A percentile compares a stretch with the other conserved stretches of the same genome.
phyloP scores from a whole-genome alignment of 2,888 invertebrate genomes.

The Temnothorax unifasciatus region DNA sequence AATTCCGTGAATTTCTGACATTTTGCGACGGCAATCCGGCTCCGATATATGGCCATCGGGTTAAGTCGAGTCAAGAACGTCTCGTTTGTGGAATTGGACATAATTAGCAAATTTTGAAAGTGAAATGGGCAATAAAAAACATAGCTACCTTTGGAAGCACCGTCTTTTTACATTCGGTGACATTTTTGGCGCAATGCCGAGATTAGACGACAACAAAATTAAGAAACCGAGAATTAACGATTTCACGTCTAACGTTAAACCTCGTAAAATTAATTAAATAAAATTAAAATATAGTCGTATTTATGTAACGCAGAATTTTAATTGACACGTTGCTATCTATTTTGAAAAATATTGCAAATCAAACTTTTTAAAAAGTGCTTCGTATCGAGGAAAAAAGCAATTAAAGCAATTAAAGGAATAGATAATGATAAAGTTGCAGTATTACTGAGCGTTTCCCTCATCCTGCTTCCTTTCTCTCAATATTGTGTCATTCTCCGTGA shows the following conservation, averaged over 20 bases:
- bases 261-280: slow-evolving; percentile 2
- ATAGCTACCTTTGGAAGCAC: not conserved
- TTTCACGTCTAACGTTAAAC: not conserved
- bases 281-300: not conserved
- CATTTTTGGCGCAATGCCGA: not conserved
- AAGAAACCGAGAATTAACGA: not conserved
- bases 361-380: not conserved
- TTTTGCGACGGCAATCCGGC: slow-evolving; percentile 13
- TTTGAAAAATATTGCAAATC: not conserved
- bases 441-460: slow-evolving; percentile 44
- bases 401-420: slow-evolving; percentile 5
- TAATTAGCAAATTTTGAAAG: slow-evolving; percentile 26
- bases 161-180: not conserved
- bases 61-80: slow-evolving; percentile 27
- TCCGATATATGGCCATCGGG: not conserved
- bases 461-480: slow-evolving; percentile 52
- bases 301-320: not conserved
- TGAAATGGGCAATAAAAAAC: slow-evolving; percentile 6
- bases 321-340: not conserved
- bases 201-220: not conserved
- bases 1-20: slow-evolving; percentile 49
- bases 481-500: slow-evolving; percentile 42
- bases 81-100: not conserved
- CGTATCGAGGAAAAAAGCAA: not conserved
- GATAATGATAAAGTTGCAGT: slow-evolving; percentile 16